A percentile compares a stretch with the other conserved stretches of the same genome.
These are phyloP conservation scores for Lacerta viridis DNA, from an alignment of 2,797 vertebrate genomes.

Conservation along the genomic window DNA sequence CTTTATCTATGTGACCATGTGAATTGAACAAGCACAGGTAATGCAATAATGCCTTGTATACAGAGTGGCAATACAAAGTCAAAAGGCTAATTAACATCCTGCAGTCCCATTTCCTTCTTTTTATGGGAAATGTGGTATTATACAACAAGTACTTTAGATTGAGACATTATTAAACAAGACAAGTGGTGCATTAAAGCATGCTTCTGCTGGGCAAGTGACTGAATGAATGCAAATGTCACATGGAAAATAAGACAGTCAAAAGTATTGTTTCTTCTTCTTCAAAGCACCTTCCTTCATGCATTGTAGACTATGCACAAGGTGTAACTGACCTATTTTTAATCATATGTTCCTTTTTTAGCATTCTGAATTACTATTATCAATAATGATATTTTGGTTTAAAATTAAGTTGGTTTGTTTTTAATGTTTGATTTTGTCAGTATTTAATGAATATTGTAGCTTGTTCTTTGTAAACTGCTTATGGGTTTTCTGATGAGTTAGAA, in stretches of 20 bases:
- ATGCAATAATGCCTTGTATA: slow-evolving; percentile 34
- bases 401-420: no score
- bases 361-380: not conserved
- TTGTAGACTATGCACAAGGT: not conserved
- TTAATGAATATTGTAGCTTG: no score
- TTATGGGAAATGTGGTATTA: slow-evolving; percentile 53
- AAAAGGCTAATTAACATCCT: slow-evolving; percentile 65
- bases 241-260: slow-evolving; percentile 17
- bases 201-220: slow-evolving; percentile 25
- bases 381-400: no score
- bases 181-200: slow-evolving; percentile 58
- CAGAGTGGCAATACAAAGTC: slow-evolving; percentile 43
- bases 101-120: slow-evolving; percentile 53
- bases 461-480: not conserved
- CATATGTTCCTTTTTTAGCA: not conserved
- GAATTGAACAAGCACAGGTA: slow-evolving; percentile 48
- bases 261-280: slow-evolving; percentile 8
- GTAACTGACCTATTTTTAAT: not conserved
- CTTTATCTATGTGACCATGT: slow-evolving; percentile 43
- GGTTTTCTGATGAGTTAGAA: not conserved
- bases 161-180: slow-evolving; percentile 62
- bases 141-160: slow-evolving; percentile 54
- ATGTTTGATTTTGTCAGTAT: no score
- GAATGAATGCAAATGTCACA: slow-evolving; percentile 47
- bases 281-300: slow-evolving; percentile 51